Conservation (phyloP, 2,888 invertebrate genomes). For the Sepioteuthis lessoniana region DNA sequence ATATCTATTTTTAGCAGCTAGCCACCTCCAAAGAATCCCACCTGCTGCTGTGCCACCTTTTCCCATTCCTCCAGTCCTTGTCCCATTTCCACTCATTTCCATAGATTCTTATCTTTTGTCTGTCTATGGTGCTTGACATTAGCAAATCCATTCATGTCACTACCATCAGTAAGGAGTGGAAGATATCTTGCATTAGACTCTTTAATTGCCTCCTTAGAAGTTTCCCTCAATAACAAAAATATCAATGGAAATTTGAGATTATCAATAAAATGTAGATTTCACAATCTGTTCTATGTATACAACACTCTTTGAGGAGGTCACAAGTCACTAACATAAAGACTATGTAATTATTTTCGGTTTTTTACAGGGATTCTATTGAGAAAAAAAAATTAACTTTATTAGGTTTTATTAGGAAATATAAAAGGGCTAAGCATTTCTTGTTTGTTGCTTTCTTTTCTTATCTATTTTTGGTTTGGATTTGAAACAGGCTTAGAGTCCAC, state of each 20-base stretch:
- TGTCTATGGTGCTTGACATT: neutral
- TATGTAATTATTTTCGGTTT: neutral
- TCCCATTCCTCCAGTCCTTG: neutral
- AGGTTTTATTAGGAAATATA: neutral
- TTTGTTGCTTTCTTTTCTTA: too few species aligned
- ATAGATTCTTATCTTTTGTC: neutral
- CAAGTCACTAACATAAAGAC: neutral
- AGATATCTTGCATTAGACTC: neutral
- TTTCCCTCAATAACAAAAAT: too few species aligned
- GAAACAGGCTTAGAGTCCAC: too few species aligned
- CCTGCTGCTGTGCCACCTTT: neutral
- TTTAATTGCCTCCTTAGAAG: too few species aligned
- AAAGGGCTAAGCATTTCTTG: too few species aligned
- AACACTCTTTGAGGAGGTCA: neutral
- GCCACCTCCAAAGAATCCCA: too few species aligned
- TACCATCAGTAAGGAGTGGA: slow-evolving; percentile 1
- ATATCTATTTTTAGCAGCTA: neutral
- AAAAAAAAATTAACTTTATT: neutral
- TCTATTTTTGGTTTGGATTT: too few species aligned
- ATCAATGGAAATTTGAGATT: too few species aligned
- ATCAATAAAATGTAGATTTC: too few species aligned
- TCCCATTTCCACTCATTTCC: neutral
- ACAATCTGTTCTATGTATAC: too few species aligned
- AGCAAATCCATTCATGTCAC: neutral
- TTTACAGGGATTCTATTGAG: neutral